Base-by-base conservation (phyloP, 2,797 vertebrate genomes). In the Halcyon leucocephala region DNA sequence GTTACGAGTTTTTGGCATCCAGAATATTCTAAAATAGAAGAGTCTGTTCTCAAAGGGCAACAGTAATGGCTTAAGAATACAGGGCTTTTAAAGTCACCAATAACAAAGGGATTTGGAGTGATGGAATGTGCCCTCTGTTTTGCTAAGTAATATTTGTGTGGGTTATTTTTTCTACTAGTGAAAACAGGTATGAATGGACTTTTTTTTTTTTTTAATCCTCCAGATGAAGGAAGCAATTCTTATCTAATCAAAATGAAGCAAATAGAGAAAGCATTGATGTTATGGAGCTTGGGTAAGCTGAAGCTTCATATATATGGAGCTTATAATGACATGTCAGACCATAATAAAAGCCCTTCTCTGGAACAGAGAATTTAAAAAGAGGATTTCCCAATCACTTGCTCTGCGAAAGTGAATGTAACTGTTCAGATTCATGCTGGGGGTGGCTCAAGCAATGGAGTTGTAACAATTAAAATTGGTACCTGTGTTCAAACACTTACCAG, bases 361-460 rank as follows among this genome's bases (percentile, higher is more conserved):
- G 73, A 77, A 33, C 0, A 26, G 17, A 7, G 6, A 7, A 1
- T 2, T 1, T 0, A 2, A 44, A 10, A 28, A 33, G 15, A 6
- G 37, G 46, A 64, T 74, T 57, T 67, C 10, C 11, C 20, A 54
- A 28, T 21, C 24, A 12, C 5, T 17, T 83, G 61, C 51, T 41
- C 60, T 51, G 12, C 9, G 46, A 29, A 65, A 81, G 28, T 21
- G 24, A 73, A 58, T 20, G 41, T 20, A 49, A 42, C 46, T 55
- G 46, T 41, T 76, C 14, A 29, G 39, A 73, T 21, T 24, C 49
- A 10, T n/a, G 48, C 26, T 52, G 39, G 28, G 58, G 12, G 16
- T 26, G 42, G 48, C 12, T 72, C 29, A 51, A 4, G 25, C 4
- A 19, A 44, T 41, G 51, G n/a, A 41, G 25, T 6, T 58, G 33